Evolutionary conservation across 1,140 invertebrate genomes (phyloP).

Genomic region (Drosophila sechellia): DNA sequence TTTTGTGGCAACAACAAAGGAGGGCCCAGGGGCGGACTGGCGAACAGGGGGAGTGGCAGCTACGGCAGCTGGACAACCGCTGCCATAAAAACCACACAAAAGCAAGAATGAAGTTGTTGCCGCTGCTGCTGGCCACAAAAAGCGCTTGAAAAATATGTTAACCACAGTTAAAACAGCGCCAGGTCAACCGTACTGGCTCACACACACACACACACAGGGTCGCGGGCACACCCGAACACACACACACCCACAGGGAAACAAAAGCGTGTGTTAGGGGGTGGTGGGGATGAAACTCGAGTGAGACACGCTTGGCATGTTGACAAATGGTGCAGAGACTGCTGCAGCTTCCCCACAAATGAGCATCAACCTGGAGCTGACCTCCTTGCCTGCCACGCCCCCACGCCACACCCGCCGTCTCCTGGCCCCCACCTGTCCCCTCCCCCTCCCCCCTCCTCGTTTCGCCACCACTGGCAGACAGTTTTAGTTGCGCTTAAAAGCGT

Average conservation of each 20-base stretch:
- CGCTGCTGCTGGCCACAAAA: conserved; percentile 73
- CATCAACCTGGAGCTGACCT: conserved; percentile 53
- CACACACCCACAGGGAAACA: conserved; percentile 24
- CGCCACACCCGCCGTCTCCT: too few species aligned
- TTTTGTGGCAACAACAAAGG: conserved; percentile 59
- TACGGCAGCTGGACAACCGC: conserved; percentile 62
- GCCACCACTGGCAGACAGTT: conserved; percentile 55
- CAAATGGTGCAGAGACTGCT: conserved; percentile 69
- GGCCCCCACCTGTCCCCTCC: too few species aligned
- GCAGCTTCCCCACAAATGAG: conserved; percentile 67
- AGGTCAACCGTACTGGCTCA: conserved; percentile 68
- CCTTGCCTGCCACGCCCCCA: conserved; percentile 4
- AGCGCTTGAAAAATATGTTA: conserved; percentile 83
- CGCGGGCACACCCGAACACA: conserved; percentile 13
- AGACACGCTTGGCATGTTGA: conserved; percentile 80
- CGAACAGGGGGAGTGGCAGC: conserved; percentile 25
- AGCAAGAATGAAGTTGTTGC: conserved; percentile 83
- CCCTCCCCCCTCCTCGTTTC: neutral
- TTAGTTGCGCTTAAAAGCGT: conserved; percentile 76
- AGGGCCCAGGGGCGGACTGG: too few species aligned
- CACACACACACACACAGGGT: conserved; percentile 24
- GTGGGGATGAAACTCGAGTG: conserved; percentile 37
- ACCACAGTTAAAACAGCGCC: conserved; percentile 82
- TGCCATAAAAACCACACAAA: conserved; percentile 82
- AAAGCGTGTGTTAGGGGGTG: conserved; percentile 17